phyloP scores from a whole-genome alignment of 2,113 vertebrate genomes.

The Danionella cerebrum region DNA sequence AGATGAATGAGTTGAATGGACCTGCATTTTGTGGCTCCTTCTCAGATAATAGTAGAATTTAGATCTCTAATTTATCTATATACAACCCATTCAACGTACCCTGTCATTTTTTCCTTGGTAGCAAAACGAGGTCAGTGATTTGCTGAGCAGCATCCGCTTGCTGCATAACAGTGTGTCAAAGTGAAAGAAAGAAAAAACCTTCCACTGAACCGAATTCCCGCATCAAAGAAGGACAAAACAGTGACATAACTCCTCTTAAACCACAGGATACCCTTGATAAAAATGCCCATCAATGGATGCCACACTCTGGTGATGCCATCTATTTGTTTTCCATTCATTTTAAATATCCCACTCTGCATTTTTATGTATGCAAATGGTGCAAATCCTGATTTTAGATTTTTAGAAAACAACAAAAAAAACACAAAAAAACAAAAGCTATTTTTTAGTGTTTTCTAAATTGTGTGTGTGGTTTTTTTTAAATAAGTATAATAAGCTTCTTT shows the following conservation, averaged over 20 bases:
- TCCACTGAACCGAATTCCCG: slow-evolving; percentile 5
- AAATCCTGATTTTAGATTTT: no score
- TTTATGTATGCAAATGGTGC: no score
- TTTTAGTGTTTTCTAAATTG: no score
- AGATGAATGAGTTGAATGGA: no score
- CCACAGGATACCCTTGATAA: not conserved
- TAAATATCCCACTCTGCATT: no score
- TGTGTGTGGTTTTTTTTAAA: no score
- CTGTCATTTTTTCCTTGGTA: not conserved
- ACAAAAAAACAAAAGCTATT: no score
- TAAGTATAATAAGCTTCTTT: not conserved
- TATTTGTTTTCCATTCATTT: not conserved
- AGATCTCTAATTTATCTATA: no score
- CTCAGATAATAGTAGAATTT: no score
- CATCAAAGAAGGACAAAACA: slow-evolving; percentile 2
- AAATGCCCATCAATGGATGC: not conserved
- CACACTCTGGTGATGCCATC: not conserved
- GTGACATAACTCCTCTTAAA: not conserved
- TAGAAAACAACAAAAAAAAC: no score
- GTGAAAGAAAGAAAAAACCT: slow-evolving; percentile 13
- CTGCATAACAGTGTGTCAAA: not conserved
- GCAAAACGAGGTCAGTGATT: slow-evolving; percentile 33
- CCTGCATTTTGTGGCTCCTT: no score
- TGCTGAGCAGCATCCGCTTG: slow-evolving; percentile 33
- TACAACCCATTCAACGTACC: not conserved